Percentiles rank a stretch among this genome's conserved stretches.
phyloP scores from a whole-genome alignment of 2,113 vertebrate genomes.

The Planiliza haematocheilus region DNA sequence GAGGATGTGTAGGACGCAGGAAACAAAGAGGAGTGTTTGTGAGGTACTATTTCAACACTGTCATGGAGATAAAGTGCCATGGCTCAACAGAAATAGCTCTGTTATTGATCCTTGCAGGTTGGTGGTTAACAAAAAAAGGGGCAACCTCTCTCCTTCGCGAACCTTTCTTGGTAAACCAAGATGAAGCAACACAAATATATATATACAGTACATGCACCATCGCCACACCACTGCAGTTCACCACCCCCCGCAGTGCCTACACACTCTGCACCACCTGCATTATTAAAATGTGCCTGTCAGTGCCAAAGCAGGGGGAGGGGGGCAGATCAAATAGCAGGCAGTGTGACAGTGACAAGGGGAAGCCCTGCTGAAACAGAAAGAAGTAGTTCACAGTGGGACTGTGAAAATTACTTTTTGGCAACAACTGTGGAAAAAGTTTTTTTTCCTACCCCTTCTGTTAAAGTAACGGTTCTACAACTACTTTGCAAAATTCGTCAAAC shows the following conservation, averaged over 20 bases:
- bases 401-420: constrained; percentile 25
- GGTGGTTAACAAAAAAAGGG: neutral
- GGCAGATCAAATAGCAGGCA: constrained; percentile 42
- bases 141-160: neutral
- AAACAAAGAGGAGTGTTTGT: neutral
- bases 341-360: constrained; percentile 40
- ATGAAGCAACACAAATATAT: constrained; percentile 13
- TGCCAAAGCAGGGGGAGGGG: constrained; percentile 21
- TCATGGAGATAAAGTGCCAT: neutral
- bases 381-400: constrained; percentile 18
- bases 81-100: constrained; percentile 1
- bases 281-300: constrained; percentile 57
- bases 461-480: constrained; percentile 3
- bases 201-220: neutral
- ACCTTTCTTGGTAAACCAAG: constrained; percentile 13
- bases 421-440: constrained; percentile 20
- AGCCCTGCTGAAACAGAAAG: constrained; percentile 40
- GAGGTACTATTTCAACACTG: constrained; percentile 1
- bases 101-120: constrained; percentile 12
- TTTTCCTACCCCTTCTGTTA: neutral
- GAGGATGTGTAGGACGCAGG: neutral
- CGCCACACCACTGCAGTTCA: neutral
- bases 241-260: constrained; percentile 14
- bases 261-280: constrained; percentile 38
- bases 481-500: too few species aligned